These are phyloP conservation scores for Dasypogon diadema DNA, from an alignment of 2,888 invertebrate species.

Conservation along the genomic window DNA sequence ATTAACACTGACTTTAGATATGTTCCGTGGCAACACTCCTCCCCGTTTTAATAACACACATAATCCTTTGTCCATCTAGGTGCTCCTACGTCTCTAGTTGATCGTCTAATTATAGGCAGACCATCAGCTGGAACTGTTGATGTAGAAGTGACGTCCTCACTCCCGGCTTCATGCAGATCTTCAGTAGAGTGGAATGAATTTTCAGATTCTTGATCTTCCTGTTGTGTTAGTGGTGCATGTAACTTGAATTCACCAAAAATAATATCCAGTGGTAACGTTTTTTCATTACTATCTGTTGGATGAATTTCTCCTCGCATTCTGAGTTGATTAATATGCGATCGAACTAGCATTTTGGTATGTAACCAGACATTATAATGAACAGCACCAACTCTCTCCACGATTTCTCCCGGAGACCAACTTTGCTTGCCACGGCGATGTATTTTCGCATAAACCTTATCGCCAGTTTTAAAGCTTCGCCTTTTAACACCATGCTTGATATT, in stretches of 20 bases:
- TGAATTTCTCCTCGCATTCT: too few relatives aligned
- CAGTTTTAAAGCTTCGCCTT: neutral
- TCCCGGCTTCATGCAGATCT: neutral
- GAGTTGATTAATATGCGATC: neutral
- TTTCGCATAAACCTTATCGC: slow-evolving; percentile 18
- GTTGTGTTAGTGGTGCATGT: too few relatives aligned
- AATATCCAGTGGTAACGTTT: neutral
- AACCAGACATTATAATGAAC: neutral
- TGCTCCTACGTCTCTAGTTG: neutral
- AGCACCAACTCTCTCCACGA: neutral
- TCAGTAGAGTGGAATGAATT: neutral
- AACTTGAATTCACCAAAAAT: neutral
- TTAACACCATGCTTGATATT: slow-evolving; percentile 22
- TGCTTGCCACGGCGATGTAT: neutral
- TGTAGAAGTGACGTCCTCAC: neutral
- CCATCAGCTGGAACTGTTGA: neutral
- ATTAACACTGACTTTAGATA: too few relatives aligned
- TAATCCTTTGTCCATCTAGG: neutral
- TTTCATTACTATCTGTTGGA: neutral
- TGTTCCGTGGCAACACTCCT: neutral
- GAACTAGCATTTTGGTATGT: neutral
- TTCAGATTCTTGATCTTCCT: neutral
- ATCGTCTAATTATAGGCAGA: neutral
- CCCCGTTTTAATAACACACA: neutral
- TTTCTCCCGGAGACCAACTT: neutral